Evolutionary conservation across 1,140 invertebrate species (phyloP).

Genomic region (Drosophila ficusphila): DNA sequence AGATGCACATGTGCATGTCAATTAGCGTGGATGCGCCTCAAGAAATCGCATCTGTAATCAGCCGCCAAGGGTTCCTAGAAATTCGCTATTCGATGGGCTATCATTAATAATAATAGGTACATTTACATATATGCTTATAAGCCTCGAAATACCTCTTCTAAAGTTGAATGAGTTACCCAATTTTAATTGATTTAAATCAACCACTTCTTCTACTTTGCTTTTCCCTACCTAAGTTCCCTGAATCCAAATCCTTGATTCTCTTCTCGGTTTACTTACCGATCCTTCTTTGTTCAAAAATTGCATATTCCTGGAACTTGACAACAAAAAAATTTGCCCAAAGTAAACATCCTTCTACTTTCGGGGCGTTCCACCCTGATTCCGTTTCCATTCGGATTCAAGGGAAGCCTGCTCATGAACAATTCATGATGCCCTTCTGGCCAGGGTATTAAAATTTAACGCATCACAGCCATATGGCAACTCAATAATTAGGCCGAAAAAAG

Average conservation of each 20-base stretch:
- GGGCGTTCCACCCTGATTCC: slow-evolving; percentile 1
- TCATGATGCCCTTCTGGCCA: slow-evolving; percentile 34
- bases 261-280: slow-evolving; percentile 1
- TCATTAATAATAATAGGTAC: neutral
- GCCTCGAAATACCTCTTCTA: too few species aligned
- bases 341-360: slow-evolving; percentile 1
- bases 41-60: slow-evolving; percentile 25
- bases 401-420: slow-evolving; percentile 26
- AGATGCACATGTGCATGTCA: slow-evolving; percentile 76
- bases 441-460: slow-evolving; percentile 64
- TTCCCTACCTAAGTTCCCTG: neutral
- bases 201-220: neutral
- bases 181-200: neutral
- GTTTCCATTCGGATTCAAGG: neutral
- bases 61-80: neutral
- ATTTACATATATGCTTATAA: too few species aligned
- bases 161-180: too few species aligned
- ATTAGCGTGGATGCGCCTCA: slow-evolving; percentile 52
- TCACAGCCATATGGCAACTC: slow-evolving; percentile 48
- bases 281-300: slow-evolving; percentile 11
- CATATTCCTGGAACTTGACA: slow-evolving; percentile 25
- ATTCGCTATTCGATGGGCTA: neutral
- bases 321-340: neutral
- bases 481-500: slow-evolving; percentile 68
- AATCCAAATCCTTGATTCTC: neutral